Conservation (phyloP, 2,797 vertebrate species). For the Borostomias antarcticus region DNA sequence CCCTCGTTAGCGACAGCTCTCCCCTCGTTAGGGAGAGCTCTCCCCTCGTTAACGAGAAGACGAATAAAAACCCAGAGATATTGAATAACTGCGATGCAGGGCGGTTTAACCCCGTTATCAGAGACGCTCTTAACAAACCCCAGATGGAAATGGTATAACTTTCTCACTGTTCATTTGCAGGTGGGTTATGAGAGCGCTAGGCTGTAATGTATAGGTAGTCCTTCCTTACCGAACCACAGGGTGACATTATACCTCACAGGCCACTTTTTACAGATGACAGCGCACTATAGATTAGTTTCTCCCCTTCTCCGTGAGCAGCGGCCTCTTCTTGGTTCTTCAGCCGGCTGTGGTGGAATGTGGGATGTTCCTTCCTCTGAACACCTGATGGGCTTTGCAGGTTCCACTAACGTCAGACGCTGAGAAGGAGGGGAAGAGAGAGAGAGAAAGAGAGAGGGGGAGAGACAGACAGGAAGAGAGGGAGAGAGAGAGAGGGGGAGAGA, state of each 20-base stretch:
- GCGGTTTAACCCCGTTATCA: too few species aligned
- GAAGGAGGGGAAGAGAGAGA: constrained; percentile 13
- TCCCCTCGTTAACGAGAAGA: too few species aligned
- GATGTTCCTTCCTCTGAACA: constrained; percentile 45
- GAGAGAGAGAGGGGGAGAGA: too few species aligned
- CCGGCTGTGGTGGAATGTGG: constrained; percentile 37
- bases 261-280: constrained; percentile 32
- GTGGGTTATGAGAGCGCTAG: constrained; percentile 16
- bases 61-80: too few species aligned
- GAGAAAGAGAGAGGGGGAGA: constrained; percentile 27
- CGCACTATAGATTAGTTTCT: constrained; percentile 45
- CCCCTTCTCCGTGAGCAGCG: constrained; percentile 50
- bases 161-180: constrained; percentile 21
- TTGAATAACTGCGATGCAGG: too few species aligned
- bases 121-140: constrained; percentile 15
- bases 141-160: constrained; percentile 19
- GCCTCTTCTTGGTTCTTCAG: constrained; percentile 57
- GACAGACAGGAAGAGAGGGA: neutral
- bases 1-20: too few species aligned
- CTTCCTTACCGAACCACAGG: constrained; percentile 21
- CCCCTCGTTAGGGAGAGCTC: too few species aligned
- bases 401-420: constrained; percentile 44
- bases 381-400: constrained; percentile 75
- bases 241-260: constrained; percentile 23
- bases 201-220: constrained; percentile 41